Conservation (phyloP, 1,140 invertebrate species). For the Octopus bimaculoides region DNA sequence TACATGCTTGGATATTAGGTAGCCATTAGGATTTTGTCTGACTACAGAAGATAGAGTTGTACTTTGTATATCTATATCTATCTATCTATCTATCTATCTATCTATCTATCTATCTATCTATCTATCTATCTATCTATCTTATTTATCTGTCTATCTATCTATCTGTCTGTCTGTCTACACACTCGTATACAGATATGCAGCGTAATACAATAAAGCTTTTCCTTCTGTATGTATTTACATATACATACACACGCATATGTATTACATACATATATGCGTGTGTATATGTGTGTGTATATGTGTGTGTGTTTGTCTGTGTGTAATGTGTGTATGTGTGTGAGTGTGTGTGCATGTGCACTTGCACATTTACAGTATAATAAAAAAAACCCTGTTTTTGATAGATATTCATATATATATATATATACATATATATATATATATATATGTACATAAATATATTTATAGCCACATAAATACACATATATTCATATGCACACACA, state of each 20-base stretch:
- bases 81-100: not conserved
- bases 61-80: not conserved
- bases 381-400: not conserved
- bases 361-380: not conserved
- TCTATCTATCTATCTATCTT: not conserved
- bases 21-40: no score
- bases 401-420: not conserved
- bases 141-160: not conserved
- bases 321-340: not conserved
- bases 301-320: not conserved
- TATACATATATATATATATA: slow-evolving; percentile 2
- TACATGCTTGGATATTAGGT: no score
- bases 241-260: no score
- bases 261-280: not conserved
- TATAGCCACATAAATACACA: not conserved
- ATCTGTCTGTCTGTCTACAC: not conserved
- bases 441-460: not conserved
- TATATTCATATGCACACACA: not conserved
- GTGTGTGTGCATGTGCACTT: not conserved
- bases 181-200: not conserved
- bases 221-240: no score
- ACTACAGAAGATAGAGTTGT: no score
- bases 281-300: not conserved
- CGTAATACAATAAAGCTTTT: no score
- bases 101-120: not conserved